Base-by-base conservation (phyloP, 1,140 invertebrate genomes). In the Heliconius eleuchia region DNA sequence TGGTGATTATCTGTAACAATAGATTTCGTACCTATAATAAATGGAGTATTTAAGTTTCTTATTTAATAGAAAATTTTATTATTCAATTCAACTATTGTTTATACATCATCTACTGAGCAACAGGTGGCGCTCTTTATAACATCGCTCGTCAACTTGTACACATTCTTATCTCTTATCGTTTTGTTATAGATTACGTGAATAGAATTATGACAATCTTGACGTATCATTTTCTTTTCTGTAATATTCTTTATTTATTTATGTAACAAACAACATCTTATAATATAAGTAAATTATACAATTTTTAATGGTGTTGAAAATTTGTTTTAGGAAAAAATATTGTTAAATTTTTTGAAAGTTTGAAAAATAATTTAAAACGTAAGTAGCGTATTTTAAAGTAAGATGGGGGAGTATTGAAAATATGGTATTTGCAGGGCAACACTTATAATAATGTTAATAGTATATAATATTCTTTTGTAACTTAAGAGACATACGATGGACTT, bases 1-100 rank as follows among this genome's bases (percentile, higher is more conserved):
- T 94, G 81, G 88, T 89, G 90, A 83, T 80, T 78, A 87, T 89
- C 92, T 94, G 90, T 60, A 92, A 86, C 37, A 77, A 85, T 71
- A 52, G 77, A 23, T 82, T 30, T 23, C 3, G 11, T 60, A 60
- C 8, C 7, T 11, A 23, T 60, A 60, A 11, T 23, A 60, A 60
- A 23, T 23, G n/a, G n/a, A 27, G n/a, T 60, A 60, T 23, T 57
- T 7, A 2, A 27, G 55, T 13, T 16, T 46, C 0, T 46, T 46
- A 46, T 46, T 46, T 46, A 16, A 3, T 46, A 46, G 3, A 60
- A 60, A 60, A 60, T 0, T 60, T 23, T 3, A 16, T 27, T 30
- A 27, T 66, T 30, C 27, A 30, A 30, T 66, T 0, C 60, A 27
- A 16, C 9, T 30, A 66, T 30, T 66, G 60, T 66, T 66, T 27